These are phyloP conservation scores for Ciconia stormi DNA, from an alignment of 2,113 vertebrate species.

Conservation along the genomic window DNA sequence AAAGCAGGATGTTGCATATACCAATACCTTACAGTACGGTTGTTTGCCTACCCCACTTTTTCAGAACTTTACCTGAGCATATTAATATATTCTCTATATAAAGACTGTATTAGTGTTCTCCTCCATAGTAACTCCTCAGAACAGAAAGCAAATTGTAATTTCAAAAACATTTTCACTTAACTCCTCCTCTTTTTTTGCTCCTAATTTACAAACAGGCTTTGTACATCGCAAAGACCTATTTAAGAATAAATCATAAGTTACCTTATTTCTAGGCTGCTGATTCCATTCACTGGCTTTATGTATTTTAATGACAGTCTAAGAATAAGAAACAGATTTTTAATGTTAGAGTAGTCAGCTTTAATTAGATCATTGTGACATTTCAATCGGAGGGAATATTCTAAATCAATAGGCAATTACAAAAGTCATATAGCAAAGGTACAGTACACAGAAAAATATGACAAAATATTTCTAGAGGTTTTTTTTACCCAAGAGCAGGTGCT, in stretches of 20 bases:
- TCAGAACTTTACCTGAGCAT: not conserved
- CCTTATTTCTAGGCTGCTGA: constrained; percentile 70
- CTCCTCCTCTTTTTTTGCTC: not conserved
- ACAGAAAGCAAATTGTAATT: not conserved
- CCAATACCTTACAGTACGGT: not conserved
- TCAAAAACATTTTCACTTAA: not conserved
- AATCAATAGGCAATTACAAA: constrained; percentile 45
- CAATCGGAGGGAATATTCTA: constrained; percentile 17
- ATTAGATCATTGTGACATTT: constrained; percentile 44
- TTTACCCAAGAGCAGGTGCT: not conserved
- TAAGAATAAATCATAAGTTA: constrained; percentile 45
- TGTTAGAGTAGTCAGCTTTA: constrained; percentile 47
- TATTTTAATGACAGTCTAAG: constrained; percentile 73
- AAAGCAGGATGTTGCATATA: not conserved
- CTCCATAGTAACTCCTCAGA: not conserved
- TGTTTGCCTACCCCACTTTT: not conserved
- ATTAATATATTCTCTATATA: not conserved
- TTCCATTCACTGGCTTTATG: constrained; percentile 2
- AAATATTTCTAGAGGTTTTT: constrained; percentile 14
- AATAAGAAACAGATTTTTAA: constrained; percentile 51
- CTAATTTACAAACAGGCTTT: not conserved
- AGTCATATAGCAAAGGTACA: constrained; percentile 42
- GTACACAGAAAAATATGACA: constrained; percentile 18
- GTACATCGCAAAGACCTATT: not conserved
- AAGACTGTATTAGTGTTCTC: not conserved